Conservation (phyloP, 2,113 vertebrate species). For the Clarias macrocephalus region DNA sequence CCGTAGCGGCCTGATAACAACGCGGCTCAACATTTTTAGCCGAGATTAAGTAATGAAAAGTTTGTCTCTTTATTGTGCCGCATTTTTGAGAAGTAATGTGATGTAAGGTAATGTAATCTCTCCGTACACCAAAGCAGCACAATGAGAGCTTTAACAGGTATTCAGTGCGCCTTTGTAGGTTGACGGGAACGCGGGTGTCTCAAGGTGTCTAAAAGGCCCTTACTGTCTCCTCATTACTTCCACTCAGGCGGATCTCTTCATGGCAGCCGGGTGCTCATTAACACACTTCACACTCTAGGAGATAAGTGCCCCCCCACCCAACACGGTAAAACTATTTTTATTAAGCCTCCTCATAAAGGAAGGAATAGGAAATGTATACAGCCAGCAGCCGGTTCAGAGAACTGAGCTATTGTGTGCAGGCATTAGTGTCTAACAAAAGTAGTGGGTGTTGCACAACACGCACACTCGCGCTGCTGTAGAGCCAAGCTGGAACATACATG, state of each 20-base stretch:
- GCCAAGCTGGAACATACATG: not conserved
- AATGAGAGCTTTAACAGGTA: not conserved
- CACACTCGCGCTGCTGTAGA: too few relatives aligned
- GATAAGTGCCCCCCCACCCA: not conserved
- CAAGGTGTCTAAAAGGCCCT: not conserved
- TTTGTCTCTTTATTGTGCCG: not conserved
- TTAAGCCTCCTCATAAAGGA: not conserved
- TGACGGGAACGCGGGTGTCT: not conserved
- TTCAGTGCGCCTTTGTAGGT: not conserved
- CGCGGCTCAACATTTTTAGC: not conserved
- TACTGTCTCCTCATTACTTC: slow-evolving; percentile 17
- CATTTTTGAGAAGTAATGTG: not conserved
- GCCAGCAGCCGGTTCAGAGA: not conserved
- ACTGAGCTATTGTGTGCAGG: not conserved
- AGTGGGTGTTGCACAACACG: not conserved
- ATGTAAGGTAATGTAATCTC: not conserved
- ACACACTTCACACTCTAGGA: not conserved
- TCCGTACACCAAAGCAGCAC: not conserved
- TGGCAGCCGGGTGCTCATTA: slow-evolving; percentile 1
- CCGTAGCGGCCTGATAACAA: not conserved
- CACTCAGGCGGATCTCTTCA: not conserved
- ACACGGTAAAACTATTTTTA: not conserved
- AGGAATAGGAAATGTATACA: too few relatives aligned
- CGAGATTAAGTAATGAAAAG: not conserved
- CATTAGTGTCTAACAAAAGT: not conserved